phyloP scores from a whole-genome alignment of 2,113 vertebrate genomes.

The Prunella fulvescens region DNA sequence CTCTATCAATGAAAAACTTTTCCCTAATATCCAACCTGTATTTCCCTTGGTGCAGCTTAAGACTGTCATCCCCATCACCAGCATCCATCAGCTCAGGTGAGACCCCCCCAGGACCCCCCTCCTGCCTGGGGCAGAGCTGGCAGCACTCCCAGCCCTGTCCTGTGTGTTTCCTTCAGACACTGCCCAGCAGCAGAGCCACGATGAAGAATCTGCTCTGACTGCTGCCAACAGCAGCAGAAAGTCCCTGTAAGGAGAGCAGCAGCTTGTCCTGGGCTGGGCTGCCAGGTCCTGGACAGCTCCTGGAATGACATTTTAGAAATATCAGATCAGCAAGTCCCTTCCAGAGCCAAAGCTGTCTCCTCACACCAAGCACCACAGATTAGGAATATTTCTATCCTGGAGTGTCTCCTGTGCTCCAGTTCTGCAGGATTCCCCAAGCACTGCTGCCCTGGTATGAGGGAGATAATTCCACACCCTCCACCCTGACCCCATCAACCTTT shows the following conservation, averaged over 20 bases:
- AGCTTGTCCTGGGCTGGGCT: neutral
- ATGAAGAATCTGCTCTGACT: neutral
- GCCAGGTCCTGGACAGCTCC: slow-evolving; percentile 4
- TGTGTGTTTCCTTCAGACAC: neutral
- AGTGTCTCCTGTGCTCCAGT: neutral
- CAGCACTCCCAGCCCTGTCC: neutral
- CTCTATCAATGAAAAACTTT: neutral
- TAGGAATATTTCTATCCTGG: neutral
- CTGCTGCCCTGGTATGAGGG: neutral
- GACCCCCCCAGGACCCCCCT: neutral
- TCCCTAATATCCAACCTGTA: neutral
- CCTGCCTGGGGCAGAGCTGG: neutral
- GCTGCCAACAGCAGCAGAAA: neutral
- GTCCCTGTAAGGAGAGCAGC: slow-evolving; percentile 14
- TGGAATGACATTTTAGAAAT: neutral
- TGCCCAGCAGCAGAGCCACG: neutral
- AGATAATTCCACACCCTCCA: neutral
- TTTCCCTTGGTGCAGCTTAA: neutral
- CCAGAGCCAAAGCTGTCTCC: neutral
- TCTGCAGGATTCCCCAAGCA: neutral
- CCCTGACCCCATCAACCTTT: neutral
- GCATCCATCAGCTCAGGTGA: neutral
- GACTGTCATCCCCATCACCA: neutral
- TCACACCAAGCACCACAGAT: neutral
- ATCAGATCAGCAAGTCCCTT: neutral